A percentile compares a stretch with the other conserved stretches of the same genome.
These are phyloP conservation scores for Tiphia femorata DNA, from an alignment of 2,888 invertebrate genomes.

Conservation along the genomic window DNA sequence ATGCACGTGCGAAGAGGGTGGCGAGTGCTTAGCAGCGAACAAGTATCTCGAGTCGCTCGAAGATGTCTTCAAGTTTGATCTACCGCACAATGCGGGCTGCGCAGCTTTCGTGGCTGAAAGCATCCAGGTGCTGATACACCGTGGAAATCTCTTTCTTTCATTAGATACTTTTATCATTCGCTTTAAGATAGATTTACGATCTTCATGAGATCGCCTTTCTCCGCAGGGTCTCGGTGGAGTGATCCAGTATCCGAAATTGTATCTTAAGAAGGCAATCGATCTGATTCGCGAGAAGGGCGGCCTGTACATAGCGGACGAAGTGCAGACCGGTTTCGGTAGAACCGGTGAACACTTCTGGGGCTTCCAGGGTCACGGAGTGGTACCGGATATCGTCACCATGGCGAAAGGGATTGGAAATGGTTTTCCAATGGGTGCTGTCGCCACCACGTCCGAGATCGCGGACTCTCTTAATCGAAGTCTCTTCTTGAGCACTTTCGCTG, in stretches of 20 bases:
- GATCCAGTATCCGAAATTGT: constrained; percentile 92
- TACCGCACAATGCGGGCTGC: constrained; percentile 79
- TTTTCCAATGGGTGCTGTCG: constrained; percentile 95
- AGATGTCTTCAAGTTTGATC: constrained; percentile 82
- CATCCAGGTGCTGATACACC: constrained; percentile 82
- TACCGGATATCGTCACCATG: constrained; percentile 96
- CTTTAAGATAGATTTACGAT: too few species aligned
- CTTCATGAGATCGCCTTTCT: too few species aligned
- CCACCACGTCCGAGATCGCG: constrained; percentile 91
- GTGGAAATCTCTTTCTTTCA: neutral
- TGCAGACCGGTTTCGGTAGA: constrained; percentile 96
- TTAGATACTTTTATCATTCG: too few species aligned
- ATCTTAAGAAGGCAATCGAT: constrained; percentile 84
- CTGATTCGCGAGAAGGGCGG: constrained; percentile 87
- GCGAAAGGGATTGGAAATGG: constrained; percentile 97
- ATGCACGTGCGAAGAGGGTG: constrained; percentile 75
- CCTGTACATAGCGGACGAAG: constrained; percentile 92
- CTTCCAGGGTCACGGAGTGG: constrained; percentile 87
- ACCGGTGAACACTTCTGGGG: constrained; percentile 97
- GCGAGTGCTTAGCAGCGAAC: constrained; percentile 81
- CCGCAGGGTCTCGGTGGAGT: constrained; percentile 87
- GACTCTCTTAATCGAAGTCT: constrained; percentile 79
- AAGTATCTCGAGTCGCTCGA: constrained; percentile 87
- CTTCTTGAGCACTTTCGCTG: constrained; percentile 97
- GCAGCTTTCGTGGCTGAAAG: constrained; percentile 96